Base-by-base conservation (phyloP, 2,797 vertebrate species). In the Echiichthys vipera region DNA sequence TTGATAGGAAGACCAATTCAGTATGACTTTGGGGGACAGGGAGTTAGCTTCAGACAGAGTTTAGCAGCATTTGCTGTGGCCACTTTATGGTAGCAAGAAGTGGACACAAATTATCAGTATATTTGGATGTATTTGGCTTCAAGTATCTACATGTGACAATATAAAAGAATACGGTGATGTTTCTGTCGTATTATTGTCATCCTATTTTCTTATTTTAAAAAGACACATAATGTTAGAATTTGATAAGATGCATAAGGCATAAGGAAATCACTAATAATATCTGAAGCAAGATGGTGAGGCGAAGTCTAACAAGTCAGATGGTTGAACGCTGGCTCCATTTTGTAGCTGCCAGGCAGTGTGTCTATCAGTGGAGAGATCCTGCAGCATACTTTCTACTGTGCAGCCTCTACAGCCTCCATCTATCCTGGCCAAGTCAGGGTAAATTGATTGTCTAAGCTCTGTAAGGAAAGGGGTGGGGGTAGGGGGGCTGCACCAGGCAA, bases 401-500 rank as follows among this genome's bases (percentile, higher is more conserved):
- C 89, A 86, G 89, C 90, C 88, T 87, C 84, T 68, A 62, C 81
- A 84, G 74, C 84, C 84, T 85, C 84, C 85, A 87, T 89, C 82
- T 76, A 83, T 88, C 77, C 81, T 72, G 67, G 77, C 87, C 79
- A 84, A 92, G 89, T 90, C 91, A 88, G 86, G 71, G 55, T 84
- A 89, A 89, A 91, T 89, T 86, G 90, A 93, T 87, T 89, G 89
- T 88, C 87, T 90, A 87, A 89, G 82, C 88, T 84, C 46, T 83
- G 71, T 63, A 58, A 74, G 65, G 59, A 49, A 73, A 65, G 64
- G 68, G 36, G 72, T 17, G 29, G 56, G 78, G 61, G n/a, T n/a
- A n/a, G n/a, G n/a, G 64, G 18, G 45, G 40, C 24, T 79, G 75
- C 74, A 61, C 49, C 66, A 65, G 79, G 59, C 71, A 79, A 50